Evolutionary conservation across 2,113 vertebrate species (phyloP), one percentile per base, ranked within the genome.

Genomic region (Vicugna pacos): DNA sequence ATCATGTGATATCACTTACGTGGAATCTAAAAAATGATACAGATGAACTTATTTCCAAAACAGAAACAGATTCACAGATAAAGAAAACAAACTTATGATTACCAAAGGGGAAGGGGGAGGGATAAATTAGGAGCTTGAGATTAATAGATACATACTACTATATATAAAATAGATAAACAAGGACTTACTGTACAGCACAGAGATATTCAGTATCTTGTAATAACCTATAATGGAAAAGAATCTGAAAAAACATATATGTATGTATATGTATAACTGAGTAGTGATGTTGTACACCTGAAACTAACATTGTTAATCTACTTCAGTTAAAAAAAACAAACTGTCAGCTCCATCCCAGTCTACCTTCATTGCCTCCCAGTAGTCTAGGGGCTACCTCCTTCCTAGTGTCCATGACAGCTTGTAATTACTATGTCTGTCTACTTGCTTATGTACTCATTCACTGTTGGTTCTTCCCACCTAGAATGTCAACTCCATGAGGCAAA

Each of bases 391-490:
- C 48, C 26, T 20, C 52, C 42, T 28, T 16, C 42, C 16, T 8
- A 26, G 35, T 0, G 20, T 5, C 12, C 35, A 6, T 16, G 26
- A 26, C 35, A 54, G 24, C 69, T 56, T 70, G 13, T n/a, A n/a
- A 12, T 70, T 30, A 35, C 19, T 22, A 28, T 42, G 13, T 48
- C 46, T 15, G 12, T 1, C 92, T 17, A 35, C 0, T 94, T 15
- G 30, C 85, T 72, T 22, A 67, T 0, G 16, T 60, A 65, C 16
- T 56, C 3, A 0, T 20, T 5, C 4, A 13, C 7, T n/a, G 26
- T 30, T 13, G 16, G 46, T n/a, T 54, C 58, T 30, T 76, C 16
- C 8, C 67, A 8, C 58, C 14, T 58, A 38, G 20, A n/a, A 81
- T 6, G 0, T 42, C 80, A 88, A 8, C 0, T 6, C 46, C 42